A percentile compares a stretch with the other conserved stretches of the same genome.
Evolutionary conservation across 2,888 invertebrate species (phyloP).

Genomic region (Drosophila birchii): DNA sequence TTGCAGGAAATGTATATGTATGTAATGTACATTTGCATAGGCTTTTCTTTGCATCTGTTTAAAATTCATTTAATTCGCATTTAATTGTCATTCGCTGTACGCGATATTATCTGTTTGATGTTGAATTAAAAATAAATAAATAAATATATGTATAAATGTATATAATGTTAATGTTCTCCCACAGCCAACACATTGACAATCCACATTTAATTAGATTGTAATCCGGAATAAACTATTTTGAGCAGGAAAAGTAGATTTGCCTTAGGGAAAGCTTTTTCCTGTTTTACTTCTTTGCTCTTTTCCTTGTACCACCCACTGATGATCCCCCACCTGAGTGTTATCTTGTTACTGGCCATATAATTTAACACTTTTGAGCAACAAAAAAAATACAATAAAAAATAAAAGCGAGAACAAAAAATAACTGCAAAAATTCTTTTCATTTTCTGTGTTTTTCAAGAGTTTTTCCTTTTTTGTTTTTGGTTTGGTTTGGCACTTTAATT

Average conservation of each 20-base stretch:
- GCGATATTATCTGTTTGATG: conserved; percentile 10
- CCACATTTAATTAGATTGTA: conserved; percentile 1
- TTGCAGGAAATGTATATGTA: neutral
- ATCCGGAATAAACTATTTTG: neutral
- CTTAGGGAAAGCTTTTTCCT: conserved; percentile 3
- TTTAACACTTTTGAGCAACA: conserved; percentile 13
- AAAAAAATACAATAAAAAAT: neutral
- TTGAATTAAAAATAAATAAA: conserved; percentile 5
- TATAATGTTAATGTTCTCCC: neutral
- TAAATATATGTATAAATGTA: neutral
- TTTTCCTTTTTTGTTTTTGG: conserved; percentile 2
- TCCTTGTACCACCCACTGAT: neutral
- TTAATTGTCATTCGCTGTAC: conserved; percentile 9
- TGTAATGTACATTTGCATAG: neutral
- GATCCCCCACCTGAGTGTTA: neutral
- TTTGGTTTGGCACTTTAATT: conserved; percentile 8
- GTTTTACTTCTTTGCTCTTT: neutral
- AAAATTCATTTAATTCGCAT: conserved; percentile 10
- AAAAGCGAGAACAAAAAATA: conserved; percentile 1
- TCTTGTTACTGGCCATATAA: conserved; percentile 9
- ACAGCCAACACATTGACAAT: neutral
- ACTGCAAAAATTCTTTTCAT: conserved; percentile 25
- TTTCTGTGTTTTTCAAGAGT: conserved; percentile 14
- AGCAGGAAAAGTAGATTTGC: conserved; percentile 2
- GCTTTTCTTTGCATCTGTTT: conserved; percentile 7